Evolutionary conservation across 92 coral and sea anemone species (phyloP), one percentile per base, ranked within the genome.

Genomic region (Diadumene lineata): DNA sequence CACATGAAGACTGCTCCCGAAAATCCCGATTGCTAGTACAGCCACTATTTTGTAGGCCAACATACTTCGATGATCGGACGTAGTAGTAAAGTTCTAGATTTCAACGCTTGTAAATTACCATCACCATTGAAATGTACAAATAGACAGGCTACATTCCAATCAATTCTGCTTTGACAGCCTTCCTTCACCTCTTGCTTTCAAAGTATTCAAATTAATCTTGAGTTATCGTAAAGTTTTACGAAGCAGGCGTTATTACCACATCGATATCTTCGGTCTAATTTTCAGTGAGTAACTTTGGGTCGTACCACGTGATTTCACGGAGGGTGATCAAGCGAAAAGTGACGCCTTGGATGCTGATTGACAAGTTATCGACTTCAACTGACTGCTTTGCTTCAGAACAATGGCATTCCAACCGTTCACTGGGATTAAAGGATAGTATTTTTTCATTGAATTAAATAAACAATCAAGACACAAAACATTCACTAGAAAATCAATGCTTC

Each of bases 381-480:
- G 68, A 62, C 43, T 62, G 38, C 15, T 58, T 3, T 62, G 24
- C 0, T n/a, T 28, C 22, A 56, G 77, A 68, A 85, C 87, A 88
- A 81, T 69, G 43, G 51, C 78, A 89, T 89, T 48, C 90, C 87
- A 67, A 66, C 58, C 84, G 89, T 81, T 69, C 78, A 72, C 66
- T 22, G 21, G 89, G 83, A 82, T 86, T 85, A 85, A 55, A 31
- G 53, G 77, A 72, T 72, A 72, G 77, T 72, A 57, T 31, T 72
- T 70, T n/a, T 72, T 72, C 77, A 57, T 72, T 56, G 66, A 72
- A 56, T 56, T 56, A 24, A 50, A 72, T 25, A 56, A 72, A 72
- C 66, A 72, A 72, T 72, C 48, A 31, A 13, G 43, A 56, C 21
- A 56, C 48, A 38, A 38, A 38, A 38, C 48, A 38, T 13, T 38